phyloP scores from a whole-genome alignment of 2,113 vertebrate species.

The Echinops telfairi region DNA sequence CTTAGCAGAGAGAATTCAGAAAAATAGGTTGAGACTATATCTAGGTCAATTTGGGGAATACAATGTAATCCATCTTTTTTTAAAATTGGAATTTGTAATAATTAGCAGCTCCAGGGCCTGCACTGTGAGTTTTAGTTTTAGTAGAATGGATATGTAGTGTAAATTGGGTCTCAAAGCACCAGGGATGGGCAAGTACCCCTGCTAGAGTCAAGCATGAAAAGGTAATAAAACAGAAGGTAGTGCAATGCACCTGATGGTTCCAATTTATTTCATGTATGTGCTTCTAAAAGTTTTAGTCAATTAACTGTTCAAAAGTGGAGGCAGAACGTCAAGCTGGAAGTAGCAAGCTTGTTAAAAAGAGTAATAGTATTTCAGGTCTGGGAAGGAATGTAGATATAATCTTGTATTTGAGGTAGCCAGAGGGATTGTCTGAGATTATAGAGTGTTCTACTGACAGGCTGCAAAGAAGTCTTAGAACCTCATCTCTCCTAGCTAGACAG shows the following conservation, averaged over 20 bases:
- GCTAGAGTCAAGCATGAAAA: not conserved
- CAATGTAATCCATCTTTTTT: not conserved
- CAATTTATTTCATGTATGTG: not conserved
- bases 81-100: not conserved
- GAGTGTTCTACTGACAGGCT: not conserved
- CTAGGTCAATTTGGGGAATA: not conserved
- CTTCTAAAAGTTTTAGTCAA: not conserved
- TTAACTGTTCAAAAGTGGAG: not conserved
- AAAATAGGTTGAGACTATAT: not conserved
- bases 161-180: not conserved
- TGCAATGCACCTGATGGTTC: not conserved
- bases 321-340: not conserved
- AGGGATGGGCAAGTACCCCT: not conserved
- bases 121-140: not conserved
- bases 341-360: not conserved
- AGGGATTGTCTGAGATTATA: not conserved
- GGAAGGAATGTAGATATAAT: not conserved
- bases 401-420: not conserved
- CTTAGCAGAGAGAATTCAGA: not conserved
- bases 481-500: too few relatives aligned
- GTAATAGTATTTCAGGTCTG: not conserved
- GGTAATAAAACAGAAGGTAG: not conserved
- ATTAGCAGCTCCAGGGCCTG: not conserved
- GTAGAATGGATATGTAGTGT: not conserved
- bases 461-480: not conserved